These are phyloP conservation scores for Eulemur coronatus DNA, from an alignment of 2,797 vertebrate species.

Conservation along the genomic window DNA sequence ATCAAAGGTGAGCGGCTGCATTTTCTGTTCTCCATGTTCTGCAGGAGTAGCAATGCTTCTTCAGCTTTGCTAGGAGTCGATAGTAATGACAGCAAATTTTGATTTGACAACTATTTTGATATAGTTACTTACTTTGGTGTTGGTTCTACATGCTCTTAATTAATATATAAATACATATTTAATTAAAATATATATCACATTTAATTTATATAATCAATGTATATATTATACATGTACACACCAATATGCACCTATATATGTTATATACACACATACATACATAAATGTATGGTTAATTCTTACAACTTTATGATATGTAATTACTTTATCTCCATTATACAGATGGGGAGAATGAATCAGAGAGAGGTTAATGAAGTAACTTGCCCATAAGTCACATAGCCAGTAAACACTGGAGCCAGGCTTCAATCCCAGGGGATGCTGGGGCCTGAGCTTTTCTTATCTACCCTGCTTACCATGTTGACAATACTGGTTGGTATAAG, in stretches of 20 bases:
- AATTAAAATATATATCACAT: neutral
- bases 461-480: neutral
- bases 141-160: neutral
- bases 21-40: neutral
- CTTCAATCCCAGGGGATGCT: neutral
- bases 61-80: neutral
- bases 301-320: neutral
- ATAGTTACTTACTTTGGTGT: neutral
- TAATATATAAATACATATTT: neutral
- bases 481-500: neutral
- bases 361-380: neutral
- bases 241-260: no score
- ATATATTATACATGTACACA: neutral
- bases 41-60: neutral
- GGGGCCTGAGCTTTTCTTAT: neutral
- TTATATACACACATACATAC: neutral
- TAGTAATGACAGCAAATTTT: neutral
- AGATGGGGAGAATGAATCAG: neutral
- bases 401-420: neutral
- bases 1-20: neutral
- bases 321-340: neutral
- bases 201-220: neutral
- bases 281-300: neutral
- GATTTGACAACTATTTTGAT: neutral
- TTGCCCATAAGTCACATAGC: neutral